Percentiles rank a stretch among this genome's conserved stretches.
These are phyloP conservation scores for Drosophila miranda DNA, from an alignment of 1,140 invertebrate genomes.

Conservation along the genomic window DNA sequence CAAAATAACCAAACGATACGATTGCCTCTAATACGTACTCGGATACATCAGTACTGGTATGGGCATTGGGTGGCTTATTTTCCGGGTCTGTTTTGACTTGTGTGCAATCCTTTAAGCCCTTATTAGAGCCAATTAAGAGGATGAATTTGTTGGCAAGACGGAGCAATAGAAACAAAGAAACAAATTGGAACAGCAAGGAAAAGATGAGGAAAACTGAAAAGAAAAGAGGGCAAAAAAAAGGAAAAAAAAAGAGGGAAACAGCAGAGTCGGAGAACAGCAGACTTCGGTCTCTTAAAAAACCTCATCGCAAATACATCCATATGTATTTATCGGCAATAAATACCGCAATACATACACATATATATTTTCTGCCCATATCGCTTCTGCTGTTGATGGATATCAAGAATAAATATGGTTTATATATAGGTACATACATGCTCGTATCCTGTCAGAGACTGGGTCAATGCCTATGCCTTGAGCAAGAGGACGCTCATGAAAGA, in stretches of 20 bases:
- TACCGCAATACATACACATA: too few relatives aligned
- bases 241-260: constrained; percentile 1
- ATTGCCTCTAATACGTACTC: too few relatives aligned
- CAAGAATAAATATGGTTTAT: constrained; percentile 3
- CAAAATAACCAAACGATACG: too few relatives aligned
- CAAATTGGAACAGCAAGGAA: neutral
- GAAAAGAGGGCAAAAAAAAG: neutral
- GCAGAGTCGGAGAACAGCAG: neutral
- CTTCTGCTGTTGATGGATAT: too few relatives aligned
- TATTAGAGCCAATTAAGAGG: constrained; percentile 62
- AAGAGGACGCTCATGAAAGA: too few relatives aligned
- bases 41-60: too few relatives aligned
- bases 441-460: neutral
- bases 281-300: too few relatives aligned
- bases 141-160: constrained; percentile 26
- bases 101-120: constrained; percentile 48
- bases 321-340: too few relatives aligned
- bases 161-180: neutral
- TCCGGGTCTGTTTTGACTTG: neutral
- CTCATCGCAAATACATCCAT: too few relatives aligned
- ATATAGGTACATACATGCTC: constrained; percentile 9
- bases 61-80: neutral
- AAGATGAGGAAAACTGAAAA: neutral
- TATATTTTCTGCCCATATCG: too few relatives aligned
- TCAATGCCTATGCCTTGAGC: too few relatives aligned